Percentiles rank a stretch among this genome's conserved stretches.
These are phyloP conservation scores for Camponotus floridanus DNA, from an alignment of 1,140 invertebrate species.

Conservation along the genomic window DNA sequence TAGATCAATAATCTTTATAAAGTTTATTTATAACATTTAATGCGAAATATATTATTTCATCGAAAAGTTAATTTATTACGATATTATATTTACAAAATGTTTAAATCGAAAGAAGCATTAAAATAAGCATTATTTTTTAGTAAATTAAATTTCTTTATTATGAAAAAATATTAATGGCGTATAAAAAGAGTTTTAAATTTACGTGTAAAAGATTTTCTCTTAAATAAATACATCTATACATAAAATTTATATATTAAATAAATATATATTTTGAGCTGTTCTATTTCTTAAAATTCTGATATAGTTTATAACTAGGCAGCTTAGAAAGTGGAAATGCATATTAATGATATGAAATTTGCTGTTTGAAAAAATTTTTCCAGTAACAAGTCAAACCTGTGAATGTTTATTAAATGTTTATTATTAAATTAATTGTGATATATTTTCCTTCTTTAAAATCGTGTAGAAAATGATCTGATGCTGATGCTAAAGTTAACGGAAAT, in stretches of 20 bases:
- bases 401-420: neutral
- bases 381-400: neutral
- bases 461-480: neutral
- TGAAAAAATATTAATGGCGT: too few species aligned
- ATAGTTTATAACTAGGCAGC: slow-evolving; percentile 1
- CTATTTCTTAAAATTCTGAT: neutral
- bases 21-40: too few species aligned
- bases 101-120: too few species aligned
- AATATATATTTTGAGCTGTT: neutral
- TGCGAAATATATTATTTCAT: too few species aligned
- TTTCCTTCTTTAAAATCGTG: neutral
- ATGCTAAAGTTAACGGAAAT: slow-evolving; percentile 40
- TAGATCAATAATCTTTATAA: neutral
- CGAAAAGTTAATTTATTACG: too few species aligned
- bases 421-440: neutral
- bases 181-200: too few species aligned
- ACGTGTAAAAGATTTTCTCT: too few species aligned
- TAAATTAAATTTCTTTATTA: too few species aligned
- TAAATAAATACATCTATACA: too few species aligned
- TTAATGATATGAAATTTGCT: neutral
- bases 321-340: neutral
- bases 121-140: too few species aligned
- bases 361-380: neutral
- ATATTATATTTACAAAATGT: too few species aligned
- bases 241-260: too few species aligned